Evolutionary conservation across 2,797 vertebrate genomes (phyloP).

Genomic region (Salmo trutta): DNA sequence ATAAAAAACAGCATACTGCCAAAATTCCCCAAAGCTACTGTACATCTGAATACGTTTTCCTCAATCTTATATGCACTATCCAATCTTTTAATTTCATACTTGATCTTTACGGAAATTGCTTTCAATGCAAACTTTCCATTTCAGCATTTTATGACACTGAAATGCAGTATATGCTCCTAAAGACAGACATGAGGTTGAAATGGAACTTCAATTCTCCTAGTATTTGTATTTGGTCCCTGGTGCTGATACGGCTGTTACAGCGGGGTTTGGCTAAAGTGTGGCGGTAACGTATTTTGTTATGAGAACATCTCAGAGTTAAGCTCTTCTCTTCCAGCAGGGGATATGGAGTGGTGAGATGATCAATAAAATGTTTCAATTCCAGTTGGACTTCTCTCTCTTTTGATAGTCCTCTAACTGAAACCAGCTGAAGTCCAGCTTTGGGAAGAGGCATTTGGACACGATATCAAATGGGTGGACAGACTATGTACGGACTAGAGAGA

Average conservation of each 20-base stretch:
- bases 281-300: slow-evolving; percentile 48
- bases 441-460: background rate
- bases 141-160: slow-evolving; percentile 50
- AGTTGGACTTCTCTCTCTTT: slow-evolving; percentile 12
- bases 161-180: slow-evolving; percentile 49
- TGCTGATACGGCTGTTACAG: background rate
- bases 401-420: slow-evolving; percentile 30
- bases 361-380: slow-evolving; percentile 24
- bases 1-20: slow-evolving; percentile 18
- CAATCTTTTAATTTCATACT: slow-evolving; percentile 60
- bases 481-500: background rate
- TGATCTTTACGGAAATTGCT: slow-evolving; percentile 58
- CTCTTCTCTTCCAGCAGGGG: slow-evolving; percentile 28
- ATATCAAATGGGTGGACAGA: background rate
- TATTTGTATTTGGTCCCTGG: slow-evolving; percentile 53
- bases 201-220: slow-evolving; percentile 33
- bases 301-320: slow-evolving; percentile 36
- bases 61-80: slow-evolving; percentile 37
- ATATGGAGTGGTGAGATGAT: slow-evolving; percentile 10
- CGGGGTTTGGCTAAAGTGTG: slow-evolving; percentile 17
- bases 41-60: slow-evolving; percentile 43
- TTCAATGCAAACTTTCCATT: slow-evolving; percentile 54
- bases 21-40: slow-evolving; percentile 37
- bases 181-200: slow-evolving; percentile 48
- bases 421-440: background rate